Percentiles rank a stretch among this genome's conserved stretches.
These are phyloP conservation scores for Progne subis DNA, from an alignment of 2,113 vertebrate genomes.

Conservation along the genomic window DNA sequence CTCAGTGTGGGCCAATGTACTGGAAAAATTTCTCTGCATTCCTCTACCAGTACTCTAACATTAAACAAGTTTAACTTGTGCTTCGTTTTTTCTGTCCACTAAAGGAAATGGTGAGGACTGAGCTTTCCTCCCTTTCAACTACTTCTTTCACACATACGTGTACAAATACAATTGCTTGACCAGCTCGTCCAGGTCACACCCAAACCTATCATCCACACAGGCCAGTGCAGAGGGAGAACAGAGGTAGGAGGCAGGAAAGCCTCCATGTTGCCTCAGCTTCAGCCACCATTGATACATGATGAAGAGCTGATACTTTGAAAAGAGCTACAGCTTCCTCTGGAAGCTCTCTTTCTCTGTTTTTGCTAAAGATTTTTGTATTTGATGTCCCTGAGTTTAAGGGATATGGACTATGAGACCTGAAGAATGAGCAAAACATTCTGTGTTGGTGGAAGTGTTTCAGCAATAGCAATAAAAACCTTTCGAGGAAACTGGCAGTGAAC, in stretches of 20 bases:
- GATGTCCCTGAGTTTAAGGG: background rate
- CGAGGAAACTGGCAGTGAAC: background rate
- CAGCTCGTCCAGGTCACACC: background rate
- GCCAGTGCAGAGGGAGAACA: background rate
- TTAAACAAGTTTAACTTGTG: background rate
- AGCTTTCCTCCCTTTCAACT: background rate
- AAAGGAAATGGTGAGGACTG: background rate
- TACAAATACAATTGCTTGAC: background rate
- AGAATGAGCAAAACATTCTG: background rate
- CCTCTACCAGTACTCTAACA: background rate
- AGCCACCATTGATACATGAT: background rate
- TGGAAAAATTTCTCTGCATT: background rate
- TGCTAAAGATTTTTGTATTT: background rate
- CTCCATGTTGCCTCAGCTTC: background rate
- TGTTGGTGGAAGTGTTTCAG: background rate
- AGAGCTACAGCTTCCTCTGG: background rate
- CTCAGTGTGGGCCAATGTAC: rapidly evolving
- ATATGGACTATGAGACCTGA: background rate
- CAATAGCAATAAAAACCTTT: background rate
- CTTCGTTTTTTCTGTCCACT: background rate
- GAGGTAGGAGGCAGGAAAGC: background rate
- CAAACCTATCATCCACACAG: background rate
- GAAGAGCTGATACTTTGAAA: background rate
- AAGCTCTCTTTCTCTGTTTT: background rate
- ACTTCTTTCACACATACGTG: background rate